Percentiles rank a stretch among this genome's conserved stretches.
Conservation (phyloP, 2,797 vertebrate species). For the Poliocrania exsul region DNA sequence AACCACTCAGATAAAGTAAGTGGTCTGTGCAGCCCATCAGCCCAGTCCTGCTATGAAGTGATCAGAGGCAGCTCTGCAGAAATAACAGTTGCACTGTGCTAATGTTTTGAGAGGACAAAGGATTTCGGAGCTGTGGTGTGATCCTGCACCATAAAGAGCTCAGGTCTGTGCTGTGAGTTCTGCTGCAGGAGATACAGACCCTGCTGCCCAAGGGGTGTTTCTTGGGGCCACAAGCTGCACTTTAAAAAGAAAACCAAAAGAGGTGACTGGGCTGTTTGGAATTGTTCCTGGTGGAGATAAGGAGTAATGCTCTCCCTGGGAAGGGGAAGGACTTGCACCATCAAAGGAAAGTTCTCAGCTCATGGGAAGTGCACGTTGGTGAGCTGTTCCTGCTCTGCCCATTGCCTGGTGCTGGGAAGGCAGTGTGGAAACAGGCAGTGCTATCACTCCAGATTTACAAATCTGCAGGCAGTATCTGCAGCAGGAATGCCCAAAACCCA, state of each 20-base stretch:
- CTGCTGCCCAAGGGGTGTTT: not conserved
- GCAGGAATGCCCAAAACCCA: fast-evolving
- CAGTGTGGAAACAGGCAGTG: not conserved
- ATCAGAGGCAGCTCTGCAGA: not conserved
- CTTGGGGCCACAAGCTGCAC: not conserved
- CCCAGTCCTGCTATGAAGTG: not conserved
- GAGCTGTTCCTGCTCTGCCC: not conserved
- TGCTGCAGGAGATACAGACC: not conserved
- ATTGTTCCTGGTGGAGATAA: not conserved
- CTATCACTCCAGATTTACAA: fast-evolving
- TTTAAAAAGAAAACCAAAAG: not conserved
- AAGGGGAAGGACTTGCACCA: not conserved
- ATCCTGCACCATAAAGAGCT: not conserved
- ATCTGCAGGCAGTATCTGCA: fast-evolving
- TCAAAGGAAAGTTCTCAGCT: not conserved
- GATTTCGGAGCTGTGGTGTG: not conserved
- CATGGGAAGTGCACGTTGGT: not conserved
- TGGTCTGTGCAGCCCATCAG: not conserved
- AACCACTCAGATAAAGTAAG: not conserved
- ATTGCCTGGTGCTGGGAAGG: not conserved
- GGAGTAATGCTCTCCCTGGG: not conserved
- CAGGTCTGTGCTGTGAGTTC: not conserved
- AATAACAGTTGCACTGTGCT: not conserved
- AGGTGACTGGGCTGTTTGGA: not conserved
- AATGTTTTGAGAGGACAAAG: not conserved